Conservation (phyloP, 53 echinoderm and acorn worm species). For the Stichopus horrens region DNA sequence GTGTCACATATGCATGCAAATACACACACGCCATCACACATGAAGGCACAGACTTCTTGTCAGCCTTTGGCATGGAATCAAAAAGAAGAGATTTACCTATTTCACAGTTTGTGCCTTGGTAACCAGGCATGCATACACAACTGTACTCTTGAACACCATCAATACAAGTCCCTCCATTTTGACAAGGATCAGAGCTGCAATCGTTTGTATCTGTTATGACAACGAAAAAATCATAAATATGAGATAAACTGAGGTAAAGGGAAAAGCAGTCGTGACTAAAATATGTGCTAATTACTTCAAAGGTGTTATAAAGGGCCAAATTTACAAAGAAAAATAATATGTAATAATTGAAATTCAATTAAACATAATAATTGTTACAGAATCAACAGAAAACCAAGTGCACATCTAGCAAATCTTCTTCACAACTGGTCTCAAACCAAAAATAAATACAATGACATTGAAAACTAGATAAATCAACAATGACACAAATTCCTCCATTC, state of each 20-base stretch:
- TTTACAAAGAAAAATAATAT: background rate
- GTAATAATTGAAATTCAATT: background rate
- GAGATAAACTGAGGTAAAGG: background rate
- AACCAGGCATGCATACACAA: slow-evolving; percentile 36
- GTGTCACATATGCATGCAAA: too few species aligned
- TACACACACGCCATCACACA: too few species aligned
- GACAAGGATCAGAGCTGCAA: slow-evolving; percentile 31
- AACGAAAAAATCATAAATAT: background rate
- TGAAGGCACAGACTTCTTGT: too few species aligned
- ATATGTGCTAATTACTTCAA: background rate
- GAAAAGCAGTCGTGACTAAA: too few species aligned
- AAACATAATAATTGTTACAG: background rate
- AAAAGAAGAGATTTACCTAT: background rate
- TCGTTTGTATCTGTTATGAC: slow-evolving; percentile 30
- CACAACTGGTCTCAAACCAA: slow-evolving; percentile 47
- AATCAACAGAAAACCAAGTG: background rate
- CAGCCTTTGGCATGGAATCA: background rate
- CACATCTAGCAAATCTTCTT: slow-evolving; percentile 31
- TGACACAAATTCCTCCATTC: slow-evolving; percentile 59
- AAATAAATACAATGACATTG: slow-evolving; percentile 7
- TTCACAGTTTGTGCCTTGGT: slow-evolving; percentile 43
- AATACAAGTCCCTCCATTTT: slow-evolving; percentile 33
- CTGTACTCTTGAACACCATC: slow-evolving; percentile 25
- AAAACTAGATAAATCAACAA: background rate
- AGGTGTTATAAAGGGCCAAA: background rate